Percentiles rank a stretch among this genome's conserved stretches.
phyloP scores from a whole-genome alignment of 2,888 invertebrate genomes.

The Andrena hattorfiana region DNA sequence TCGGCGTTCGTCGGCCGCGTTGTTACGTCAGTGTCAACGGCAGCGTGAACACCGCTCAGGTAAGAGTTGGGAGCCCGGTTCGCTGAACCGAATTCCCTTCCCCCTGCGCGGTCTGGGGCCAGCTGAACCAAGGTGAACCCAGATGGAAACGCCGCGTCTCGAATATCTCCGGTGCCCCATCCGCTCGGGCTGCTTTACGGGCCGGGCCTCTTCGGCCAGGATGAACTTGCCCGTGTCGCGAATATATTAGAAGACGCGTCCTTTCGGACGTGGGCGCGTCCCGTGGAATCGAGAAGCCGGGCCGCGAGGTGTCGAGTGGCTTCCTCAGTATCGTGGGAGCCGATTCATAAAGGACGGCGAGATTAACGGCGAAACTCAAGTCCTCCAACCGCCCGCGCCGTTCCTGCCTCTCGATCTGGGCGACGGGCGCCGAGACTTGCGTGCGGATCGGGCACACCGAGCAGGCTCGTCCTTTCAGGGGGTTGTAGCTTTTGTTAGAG shows the following conservation, averaged over 20 bases:
- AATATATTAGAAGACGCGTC: conserved; percentile 52
- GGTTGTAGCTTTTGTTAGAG: no score
- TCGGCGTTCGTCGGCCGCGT: conserved; percentile 56
- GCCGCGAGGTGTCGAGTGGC: conserved; percentile 54
- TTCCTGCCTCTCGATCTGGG: no score
- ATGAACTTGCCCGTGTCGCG: conserved; percentile 58
- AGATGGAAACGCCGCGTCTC: conserved; percentile 67
- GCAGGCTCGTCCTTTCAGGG: no score
- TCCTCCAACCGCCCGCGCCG: not conserved
- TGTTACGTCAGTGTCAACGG: conserved; percentile 83
- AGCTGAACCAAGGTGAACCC: conserved; percentile 65
- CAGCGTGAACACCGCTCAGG: conserved; percentile 57
- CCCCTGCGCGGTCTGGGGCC: conserved; percentile 50
- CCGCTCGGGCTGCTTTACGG: conserved; percentile 61
- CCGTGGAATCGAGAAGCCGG: conserved; percentile 39
- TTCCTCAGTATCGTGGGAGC: conserved; percentile 38
- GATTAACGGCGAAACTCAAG: conserved; percentile 46
- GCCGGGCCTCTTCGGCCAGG: conserved; percentile 16
- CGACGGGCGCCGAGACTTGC: no score
- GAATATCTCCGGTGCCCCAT: conserved; percentile 44
- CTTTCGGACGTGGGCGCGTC: conserved; percentile 26
- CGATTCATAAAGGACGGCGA: conserved; percentile 26
- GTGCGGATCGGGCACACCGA: no score
- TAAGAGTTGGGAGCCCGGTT: conserved; percentile 73
- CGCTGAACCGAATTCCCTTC: conserved; percentile 80